phyloP scores from a whole-genome alignment of 1,140 invertebrate species.

The Zaprionus africanus region DNA sequence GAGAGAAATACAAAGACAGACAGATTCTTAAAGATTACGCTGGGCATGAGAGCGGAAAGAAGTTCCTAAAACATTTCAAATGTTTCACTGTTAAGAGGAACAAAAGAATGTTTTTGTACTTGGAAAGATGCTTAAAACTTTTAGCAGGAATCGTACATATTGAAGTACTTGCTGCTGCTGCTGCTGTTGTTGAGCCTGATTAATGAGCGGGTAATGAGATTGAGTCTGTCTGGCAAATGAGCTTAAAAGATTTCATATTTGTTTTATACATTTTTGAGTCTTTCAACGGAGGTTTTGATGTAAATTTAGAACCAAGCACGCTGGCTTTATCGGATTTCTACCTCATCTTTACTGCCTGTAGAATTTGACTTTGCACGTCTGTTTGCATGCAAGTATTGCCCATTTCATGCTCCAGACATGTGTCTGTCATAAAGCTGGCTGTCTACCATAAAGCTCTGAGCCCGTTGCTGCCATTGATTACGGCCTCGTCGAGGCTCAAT shows the following conservation, averaged over 20 bases:
- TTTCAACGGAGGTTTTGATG: background rate
- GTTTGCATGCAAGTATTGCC: background rate
- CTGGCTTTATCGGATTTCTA: background rate
- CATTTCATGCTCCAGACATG: slow-evolving; percentile 22
- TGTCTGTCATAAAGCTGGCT: slow-evolving; percentile 17
- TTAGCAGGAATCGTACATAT: background rate
- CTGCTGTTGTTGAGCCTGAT: background rate
- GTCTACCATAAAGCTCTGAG: background rate
- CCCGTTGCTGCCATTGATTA: background rate
- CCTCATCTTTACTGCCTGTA: background rate
- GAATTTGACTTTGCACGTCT: background rate
- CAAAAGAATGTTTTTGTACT: background rate
- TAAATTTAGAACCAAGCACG: background rate
- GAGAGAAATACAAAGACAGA: background rate
- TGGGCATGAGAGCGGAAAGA: background rate
- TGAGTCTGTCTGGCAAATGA: background rate
- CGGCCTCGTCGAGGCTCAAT: slow-evolving; percentile 33
- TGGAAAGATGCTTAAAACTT: background rate
- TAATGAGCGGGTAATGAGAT: background rate
- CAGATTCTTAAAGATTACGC: slow-evolving; percentile 16
- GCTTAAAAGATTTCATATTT: background rate
- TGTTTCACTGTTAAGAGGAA: background rate
- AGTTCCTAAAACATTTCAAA: slow-evolving; percentile 5
- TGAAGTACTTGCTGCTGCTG: background rate
- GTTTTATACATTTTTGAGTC: background rate